Conservation (phyloP, 1,140 invertebrate species). For the Calycopis cecrops region DNA sequence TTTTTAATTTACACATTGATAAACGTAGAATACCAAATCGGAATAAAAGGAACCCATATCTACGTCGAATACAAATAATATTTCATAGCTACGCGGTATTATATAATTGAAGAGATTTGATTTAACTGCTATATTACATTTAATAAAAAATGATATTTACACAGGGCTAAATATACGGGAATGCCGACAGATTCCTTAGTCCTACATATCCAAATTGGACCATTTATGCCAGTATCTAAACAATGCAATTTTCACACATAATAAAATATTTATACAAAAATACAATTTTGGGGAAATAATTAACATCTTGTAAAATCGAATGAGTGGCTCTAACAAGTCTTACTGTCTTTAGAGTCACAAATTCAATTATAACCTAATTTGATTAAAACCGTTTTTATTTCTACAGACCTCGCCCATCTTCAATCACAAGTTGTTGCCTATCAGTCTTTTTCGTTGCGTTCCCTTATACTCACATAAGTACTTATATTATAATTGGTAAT, state of each 20-base stretch:
- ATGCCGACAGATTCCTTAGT: slow-evolving; percentile 20
- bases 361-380: slow-evolving; percentile 12
- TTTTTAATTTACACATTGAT: slow-evolving; percentile 2
- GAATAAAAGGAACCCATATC: background rate
- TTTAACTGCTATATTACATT: slow-evolving; percentile 27
- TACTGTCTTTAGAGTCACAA: slow-evolving; percentile 3
- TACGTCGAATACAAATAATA: background rate
- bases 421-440: slow-evolving; percentile 67
- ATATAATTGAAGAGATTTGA: slow-evolving; percentile 2
- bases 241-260: slow-evolving; percentile 47
- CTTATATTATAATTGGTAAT: background rate
- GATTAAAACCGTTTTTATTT: slow-evolving; percentile 23
- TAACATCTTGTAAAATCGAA: slow-evolving; percentile 12
- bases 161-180: slow-evolving; percentile 21
- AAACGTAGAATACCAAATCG: background rate
- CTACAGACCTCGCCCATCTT: slow-evolving; percentile 40
- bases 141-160: slow-evolving; percentile 26
- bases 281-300: slow-evolving; percentile 60
- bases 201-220: slow-evolving; percentile 47
- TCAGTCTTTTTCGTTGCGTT: slow-evolving; percentile 59
- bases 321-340: background rate
- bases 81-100: background rate
- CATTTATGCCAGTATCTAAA: slow-evolving; percentile 53
- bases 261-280: slow-evolving; percentile 70
- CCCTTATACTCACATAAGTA: slow-evolving; percentile 15